These are phyloP conservation scores for Leptopilina myrica DNA, from an alignment of 2,888 invertebrate genomes.

Conservation along the genomic window DNA sequence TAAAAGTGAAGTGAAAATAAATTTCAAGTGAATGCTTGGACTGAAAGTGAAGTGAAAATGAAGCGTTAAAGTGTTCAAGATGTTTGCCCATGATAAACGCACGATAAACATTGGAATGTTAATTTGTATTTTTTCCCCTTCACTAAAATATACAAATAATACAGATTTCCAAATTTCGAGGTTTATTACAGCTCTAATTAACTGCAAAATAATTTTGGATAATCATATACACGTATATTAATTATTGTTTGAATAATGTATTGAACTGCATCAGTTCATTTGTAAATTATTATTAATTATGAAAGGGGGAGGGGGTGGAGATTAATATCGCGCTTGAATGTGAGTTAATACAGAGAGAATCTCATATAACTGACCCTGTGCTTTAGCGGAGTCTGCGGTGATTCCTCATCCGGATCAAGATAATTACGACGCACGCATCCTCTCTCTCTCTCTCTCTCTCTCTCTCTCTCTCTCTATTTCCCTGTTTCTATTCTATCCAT, in stretches of 20 bases:
- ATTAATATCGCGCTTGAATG: constrained; percentile 1
- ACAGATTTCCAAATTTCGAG: background rate
- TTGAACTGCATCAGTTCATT: background rate
- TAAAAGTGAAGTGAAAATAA: too few relatives aligned
- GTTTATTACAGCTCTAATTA: background rate
- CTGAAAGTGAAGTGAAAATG: too few relatives aligned
- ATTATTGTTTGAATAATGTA: background rate
- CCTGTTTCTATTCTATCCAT: background rate
- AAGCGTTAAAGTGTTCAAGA: too few relatives aligned
- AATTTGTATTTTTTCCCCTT: background rate
- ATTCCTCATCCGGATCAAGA: constrained; percentile 54
- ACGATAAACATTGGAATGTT: too few relatives aligned
- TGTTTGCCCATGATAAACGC: too few relatives aligned
- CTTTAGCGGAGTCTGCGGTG: constrained; percentile 43
- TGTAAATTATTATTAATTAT: constrained; percentile 18
- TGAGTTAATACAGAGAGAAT: constrained; percentile 18
- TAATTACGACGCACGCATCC: constrained; percentile 50
- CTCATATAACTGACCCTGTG: constrained; percentile 16
- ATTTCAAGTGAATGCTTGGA: too few relatives aligned
- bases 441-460: background rate
- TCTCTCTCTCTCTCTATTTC: background rate
- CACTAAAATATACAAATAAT: background rate
- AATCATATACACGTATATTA: background rate
- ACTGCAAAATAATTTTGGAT: background rate
- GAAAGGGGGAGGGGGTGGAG: background rate